A percentile compares a stretch with the other conserved stretches of the same genome.
These are phyloP conservation scores for Thecocarcelia acutangulata DNA, from an alignment of 2,888 invertebrate genomes.

Conservation along the genomic window DNA sequence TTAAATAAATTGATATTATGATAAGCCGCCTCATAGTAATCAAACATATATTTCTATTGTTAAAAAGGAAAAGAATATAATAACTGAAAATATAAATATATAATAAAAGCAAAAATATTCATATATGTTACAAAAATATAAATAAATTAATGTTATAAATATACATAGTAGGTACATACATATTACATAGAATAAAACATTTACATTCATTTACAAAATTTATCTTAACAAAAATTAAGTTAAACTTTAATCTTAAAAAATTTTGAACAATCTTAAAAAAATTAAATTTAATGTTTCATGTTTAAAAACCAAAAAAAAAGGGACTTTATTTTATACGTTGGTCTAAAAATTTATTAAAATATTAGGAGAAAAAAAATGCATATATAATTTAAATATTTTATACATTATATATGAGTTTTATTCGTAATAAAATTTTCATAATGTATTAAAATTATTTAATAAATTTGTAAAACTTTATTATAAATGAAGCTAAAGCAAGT, in stretches of 20 bases:
- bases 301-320: not conserved
- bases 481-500: not conserved
- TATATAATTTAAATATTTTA: conserved; percentile 26
- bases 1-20: conserved; percentile 75
- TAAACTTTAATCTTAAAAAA: conserved; percentile 33
- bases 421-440: not conserved
- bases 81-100: conserved; percentile 25
- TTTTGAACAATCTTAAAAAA: conserved; percentile 21
- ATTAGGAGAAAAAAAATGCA: not conserved
- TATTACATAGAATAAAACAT: conserved; percentile 29
- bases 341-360: conserved; percentile 11
- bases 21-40: conserved; percentile 76
- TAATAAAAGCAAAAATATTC: conserved; percentile 4
- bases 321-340: conserved; percentile 43
- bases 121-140: conserved; percentile 32
- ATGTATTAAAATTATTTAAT: too few species aligned
- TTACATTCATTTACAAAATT: conserved; percentile 36
- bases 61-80: conserved; percentile 46
- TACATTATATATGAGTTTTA: not conserved
- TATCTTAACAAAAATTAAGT: conserved; percentile 26
- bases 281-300: conserved; percentile 39
- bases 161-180: too few species aligned
- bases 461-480: too few species aligned
- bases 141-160: conserved; percentile 42
- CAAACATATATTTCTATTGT: conserved; percentile 53